phyloP scores from a whole-genome alignment of 2,113 vertebrate genomes.

The Chaetops frenatus region DNA sequence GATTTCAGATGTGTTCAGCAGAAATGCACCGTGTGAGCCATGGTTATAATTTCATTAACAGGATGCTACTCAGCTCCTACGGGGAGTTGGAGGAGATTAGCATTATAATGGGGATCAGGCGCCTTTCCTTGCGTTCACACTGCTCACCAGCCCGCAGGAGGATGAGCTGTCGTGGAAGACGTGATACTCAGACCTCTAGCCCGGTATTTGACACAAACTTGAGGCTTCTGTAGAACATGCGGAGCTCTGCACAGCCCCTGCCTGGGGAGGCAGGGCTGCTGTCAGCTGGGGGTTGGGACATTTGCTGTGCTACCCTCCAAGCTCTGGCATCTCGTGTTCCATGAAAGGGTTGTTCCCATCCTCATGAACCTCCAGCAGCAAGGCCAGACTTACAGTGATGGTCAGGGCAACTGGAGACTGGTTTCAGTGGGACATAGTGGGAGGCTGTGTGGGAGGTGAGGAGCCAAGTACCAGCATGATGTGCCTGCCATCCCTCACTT shows the following conservation, averaged over 20 bases:
- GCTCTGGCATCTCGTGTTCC: neutral
- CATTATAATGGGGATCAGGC: neutral
- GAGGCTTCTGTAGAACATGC: neutral
- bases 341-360: neutral
- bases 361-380: rapidly evolving
- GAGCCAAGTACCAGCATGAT: rapidly evolving
- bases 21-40: neutral
- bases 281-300: rapidly evolving
- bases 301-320: neutral
- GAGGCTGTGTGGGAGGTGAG: neutral
- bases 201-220: neutral
- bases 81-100: neutral
- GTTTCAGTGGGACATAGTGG: neutral
- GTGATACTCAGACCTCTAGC: neutral
- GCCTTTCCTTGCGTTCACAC: neutral
- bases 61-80: neutral
- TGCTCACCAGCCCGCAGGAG: neutral
- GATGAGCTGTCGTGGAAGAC: neutral
- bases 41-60: constrained; percentile 47
- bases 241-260: neutral
- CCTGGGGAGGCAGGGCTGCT: neutral
- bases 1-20: constrained; percentile 31
- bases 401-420: neutral
- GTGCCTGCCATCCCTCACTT: neutral
- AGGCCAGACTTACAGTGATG: neutral